Conservation (phyloP, 2,797 vertebrate genomes). For the Geotrypetes seraphini region DNA sequence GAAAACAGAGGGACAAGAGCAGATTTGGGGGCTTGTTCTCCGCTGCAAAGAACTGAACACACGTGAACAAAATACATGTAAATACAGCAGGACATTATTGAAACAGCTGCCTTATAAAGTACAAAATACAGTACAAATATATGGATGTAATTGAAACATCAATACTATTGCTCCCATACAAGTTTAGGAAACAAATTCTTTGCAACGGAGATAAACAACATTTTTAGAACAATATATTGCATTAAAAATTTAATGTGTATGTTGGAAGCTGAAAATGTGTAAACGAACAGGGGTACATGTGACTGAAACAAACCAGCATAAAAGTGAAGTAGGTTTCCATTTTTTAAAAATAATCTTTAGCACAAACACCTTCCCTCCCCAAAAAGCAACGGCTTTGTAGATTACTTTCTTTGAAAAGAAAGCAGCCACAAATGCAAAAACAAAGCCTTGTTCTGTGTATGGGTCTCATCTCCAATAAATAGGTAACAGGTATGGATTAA, state of each 20-base stretch:
- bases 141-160: slow-evolving; percentile 75
- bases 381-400: no score
- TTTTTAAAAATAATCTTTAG: slow-evolving; percentile 13
- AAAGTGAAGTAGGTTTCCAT: slow-evolving; percentile 15
- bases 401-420: no score
- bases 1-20: no score
- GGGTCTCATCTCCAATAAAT: slow-evolving; percentile 47
- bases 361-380: no score
- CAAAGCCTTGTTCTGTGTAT: slow-evolving; percentile 26
- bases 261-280: slow-evolving; percentile 32
- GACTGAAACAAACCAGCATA: slow-evolving; percentile 34
- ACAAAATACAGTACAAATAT: slow-evolving; percentile 91
- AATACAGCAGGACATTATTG: slow-evolving; percentile 88
- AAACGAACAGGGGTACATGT: slow-evolving; percentile 32
- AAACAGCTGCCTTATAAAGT: slow-evolving; percentile 90
- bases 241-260: slow-evolving; percentile 36
- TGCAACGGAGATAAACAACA: slow-evolving; percentile 61
- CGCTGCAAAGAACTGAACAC: slow-evolving; percentile 45
- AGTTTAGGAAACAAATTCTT: slow-evolving; percentile 73
- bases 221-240: slow-evolving; percentile 23
- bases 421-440: slow-evolving; percentile 19
- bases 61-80: slow-evolving; percentile 39
- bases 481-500: slow-evolving; percentile 55
- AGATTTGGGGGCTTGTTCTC: no score
- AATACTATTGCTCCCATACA: slow-evolving; percentile 88